Evolutionary conservation across 2,797 vertebrate genomes (phyloP), one percentile per base, ranked within the genome.

Genomic region (Zenarchopterus dispar): DNA sequence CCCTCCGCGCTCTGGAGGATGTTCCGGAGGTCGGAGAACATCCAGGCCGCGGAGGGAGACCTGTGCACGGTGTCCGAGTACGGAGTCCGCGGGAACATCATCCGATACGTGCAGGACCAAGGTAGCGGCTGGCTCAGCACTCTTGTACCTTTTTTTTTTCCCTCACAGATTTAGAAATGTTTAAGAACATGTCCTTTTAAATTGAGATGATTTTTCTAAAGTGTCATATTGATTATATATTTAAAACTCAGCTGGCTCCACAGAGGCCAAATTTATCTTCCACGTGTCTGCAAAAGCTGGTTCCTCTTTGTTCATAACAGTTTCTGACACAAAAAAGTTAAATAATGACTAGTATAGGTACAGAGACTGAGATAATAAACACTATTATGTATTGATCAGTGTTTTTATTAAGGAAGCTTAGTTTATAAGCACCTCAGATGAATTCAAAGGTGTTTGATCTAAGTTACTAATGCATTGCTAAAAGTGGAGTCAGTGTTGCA

Each of bases 81-180:
- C 1, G 92, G 94, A 9, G 96, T 99, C 17, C 93, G 92, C 1
- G 97, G 97, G 0, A 95, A 96, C 91, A 95, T 97, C 74, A 91
- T 99, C 78, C 90, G 97, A 5, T 93, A 95, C 72, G 77, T 98
- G 31, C 83, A 93, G 0, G 95, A 96, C 81, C 94, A 93, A 92
- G 96, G 97, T 97, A 83, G 22, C 6, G 24, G 24, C 5, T 24
- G 24, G 2, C 24, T 24, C 24, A 24, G 5, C 24, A 24, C 24
- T 2, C 24, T 24, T 24, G 24, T 24, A 24, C 5, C 5, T 24
- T 24, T 24, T 24, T 24, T 24, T 24, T 24, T 24, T 24, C 5
- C 5, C 5, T 24, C 5, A 5, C 24, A 24, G 24, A 24, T 24
- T 24, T 24, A 24, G 24, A 24, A 24, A 24, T 24, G 24, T 24